Percentiles rank a stretch among this genome's conserved stretches.
These are phyloP conservation scores for Brevimyrus niger DNA, from an alignment of 2,113 vertebrate genomes.

Conservation along the genomic window DNA sequence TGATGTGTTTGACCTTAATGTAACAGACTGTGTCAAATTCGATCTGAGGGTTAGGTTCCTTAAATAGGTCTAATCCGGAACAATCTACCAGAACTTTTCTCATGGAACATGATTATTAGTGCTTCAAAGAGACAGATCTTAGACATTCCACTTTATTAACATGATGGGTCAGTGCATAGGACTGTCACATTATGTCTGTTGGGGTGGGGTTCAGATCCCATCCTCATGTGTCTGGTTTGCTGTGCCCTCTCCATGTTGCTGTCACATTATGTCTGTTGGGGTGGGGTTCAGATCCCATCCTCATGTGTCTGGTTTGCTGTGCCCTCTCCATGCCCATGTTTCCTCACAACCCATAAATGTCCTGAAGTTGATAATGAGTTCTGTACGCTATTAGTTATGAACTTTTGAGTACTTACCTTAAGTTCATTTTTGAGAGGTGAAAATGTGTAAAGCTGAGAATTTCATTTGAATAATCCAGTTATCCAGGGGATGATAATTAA, in stretches of 20 bases:
- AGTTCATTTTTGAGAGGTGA: neutral
- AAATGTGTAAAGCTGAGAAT: neutral
- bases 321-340: neutral
- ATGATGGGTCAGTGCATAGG: neutral
- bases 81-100: neutral
- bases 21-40: neutral
- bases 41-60: neutral
- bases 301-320: neutral
- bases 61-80: neutral
- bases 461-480: neutral
- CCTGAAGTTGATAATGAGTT: neutral
- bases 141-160: neutral
- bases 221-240: neutral
- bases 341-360: neutral
- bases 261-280: neutral
- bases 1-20: constrained; percentile 1
- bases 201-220: neutral
- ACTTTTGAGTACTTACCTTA: neutral
- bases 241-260: neutral
- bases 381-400: neutral
- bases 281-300: neutral
- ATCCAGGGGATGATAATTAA: neutral
- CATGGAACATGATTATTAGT: neutral
- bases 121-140: neutral
- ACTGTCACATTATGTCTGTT: neutral